Evolutionary conservation across 1,140 invertebrate species (phyloP), one percentile per base, ranked within the genome.

Genomic region (Cyclina sinensis): DNA sequence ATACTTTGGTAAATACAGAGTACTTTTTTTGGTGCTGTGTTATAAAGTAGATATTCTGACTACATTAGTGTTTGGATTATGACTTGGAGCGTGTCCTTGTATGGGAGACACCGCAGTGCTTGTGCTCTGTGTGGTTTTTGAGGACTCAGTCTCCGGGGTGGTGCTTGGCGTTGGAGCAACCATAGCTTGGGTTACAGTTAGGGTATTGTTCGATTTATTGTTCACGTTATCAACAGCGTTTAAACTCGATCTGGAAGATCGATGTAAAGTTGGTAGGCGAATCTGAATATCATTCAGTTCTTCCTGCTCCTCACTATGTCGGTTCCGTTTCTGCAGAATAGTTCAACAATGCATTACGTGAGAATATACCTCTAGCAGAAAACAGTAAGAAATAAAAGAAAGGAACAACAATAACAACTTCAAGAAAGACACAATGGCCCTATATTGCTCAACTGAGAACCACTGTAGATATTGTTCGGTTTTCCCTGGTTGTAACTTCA

Each of bases 241-340:
- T n/a, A 95, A 90, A 86, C 92, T 94, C n/a, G 93, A 93, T 30
- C 93, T 92, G 11, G 95, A 94, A 2, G 94, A 92, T 59, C 94
- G 86, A 86, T 95, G 94, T 27, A 91, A 82, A 24, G 92, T 91
- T 48, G 95, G 94, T 57, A 96, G 91, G 57, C 95, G 94, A 78
- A 96, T 95, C 91, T 96, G 96, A 74, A 96, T 95, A 89, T 96
- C 96, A 90, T 96, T 96, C 73, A 96, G 90, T 86, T 96, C 96
- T 86, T 96, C 96, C 27, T 95, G 94, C 27, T 94, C 94, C 35
- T 94, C 94, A 70, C 59, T 88, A 89, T 94, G 46, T 87, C 92
- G 68, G 90, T 86, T 78, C 70, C 92, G 46, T 74, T 62, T 82
- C 59, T 78, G 88, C 46, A 89, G 51, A 65, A 83, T n/a, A n/a